Base-by-base conservation (phyloP, 2,113 vertebrate species). In the Crotalus helleri region DNA sequence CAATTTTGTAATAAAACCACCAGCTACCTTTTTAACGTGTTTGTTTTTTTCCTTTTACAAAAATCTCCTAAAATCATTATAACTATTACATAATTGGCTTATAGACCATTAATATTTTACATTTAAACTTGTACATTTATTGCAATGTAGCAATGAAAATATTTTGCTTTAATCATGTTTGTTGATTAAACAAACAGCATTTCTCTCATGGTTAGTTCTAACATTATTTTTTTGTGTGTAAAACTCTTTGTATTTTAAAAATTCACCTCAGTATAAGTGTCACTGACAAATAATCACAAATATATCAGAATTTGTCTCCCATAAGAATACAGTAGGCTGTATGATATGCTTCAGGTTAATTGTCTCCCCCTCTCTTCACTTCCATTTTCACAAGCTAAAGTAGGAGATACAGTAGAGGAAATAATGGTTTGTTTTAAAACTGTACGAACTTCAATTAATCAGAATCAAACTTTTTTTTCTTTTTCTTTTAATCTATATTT, bases 101-200 rank as follows among this genome's bases (percentile, higher is more conserved):
- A 57, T 19, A 87, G 87, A n/a, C 64, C 5, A 91, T 85, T 93
- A 86, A 94, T 87, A 51, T 86, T 93, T 94, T 90, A 92, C 91
- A 90, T 92, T 81, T 39, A 81, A 81, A 90, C 92, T 86, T 94
- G 57, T 89, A 57, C 69, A 92, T 86, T 92, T 93, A 88, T 86
- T 92, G 85, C 69, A 93, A 91, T 91, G 39, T 89, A 89, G 88
- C 13, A 29, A 89, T 93, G 74, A 93, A 93, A 93, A 74, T 90
- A 86, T 90, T 92, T 91, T 89, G 64, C 85, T 93, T 94, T 90
- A 87, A 87, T 92, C 17, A 87, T 57, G 33, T 46, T 74, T 92
- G 55, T 90, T 64, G 69, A 81, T 81, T 81, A 81, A 74, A 93
- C 87, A 59, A 93, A 93, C 29, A 33, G 19, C 53, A 39, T 33